phyloP scores from a whole-genome alignment of 2,797 vertebrate genomes.

The Acanthopagrus latus region DNA sequence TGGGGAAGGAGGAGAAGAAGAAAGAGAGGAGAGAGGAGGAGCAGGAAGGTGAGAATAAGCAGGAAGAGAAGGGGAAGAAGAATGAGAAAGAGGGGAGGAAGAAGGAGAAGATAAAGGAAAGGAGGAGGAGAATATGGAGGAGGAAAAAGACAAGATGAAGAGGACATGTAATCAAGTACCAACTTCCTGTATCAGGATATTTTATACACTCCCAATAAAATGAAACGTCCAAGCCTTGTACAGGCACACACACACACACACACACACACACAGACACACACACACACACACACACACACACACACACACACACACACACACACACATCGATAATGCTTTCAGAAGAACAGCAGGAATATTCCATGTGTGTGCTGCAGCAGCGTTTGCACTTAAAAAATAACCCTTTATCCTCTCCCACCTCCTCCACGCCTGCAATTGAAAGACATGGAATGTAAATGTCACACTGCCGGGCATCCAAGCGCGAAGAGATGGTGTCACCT shows the following conservation, averaged over 20 bases:
- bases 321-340: not conserved
- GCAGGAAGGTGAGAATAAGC: no score
- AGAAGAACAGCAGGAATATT: constrained; percentile 9
- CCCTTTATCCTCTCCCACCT: constrained; percentile 28
- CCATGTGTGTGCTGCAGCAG: constrained; percentile 15
- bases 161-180: constrained; percentile 1
- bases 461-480: constrained; percentile 19
- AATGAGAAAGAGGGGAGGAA: no score
- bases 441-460: constrained; percentile 56
- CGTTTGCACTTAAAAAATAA: constrained; percentile 37
- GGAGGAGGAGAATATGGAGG: no score
- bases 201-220: not conserved
- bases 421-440: constrained; percentile 32
- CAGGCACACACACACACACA: not conserved
- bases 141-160: no score
- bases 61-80: no score
- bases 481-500: constrained; percentile 27
- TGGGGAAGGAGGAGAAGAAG: no score
- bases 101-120: no score
- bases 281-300: not conserved
- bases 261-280: not conserved
- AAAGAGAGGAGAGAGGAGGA: no score
- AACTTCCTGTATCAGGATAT: not conserved
- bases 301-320: not conserved
- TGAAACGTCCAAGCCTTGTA: not conserved